Percentiles rank a stretch among this genome's conserved stretches.
phyloP scores from a whole-genome alignment of 2,888 invertebrate species.

The Heliconius hortense region DNA sequence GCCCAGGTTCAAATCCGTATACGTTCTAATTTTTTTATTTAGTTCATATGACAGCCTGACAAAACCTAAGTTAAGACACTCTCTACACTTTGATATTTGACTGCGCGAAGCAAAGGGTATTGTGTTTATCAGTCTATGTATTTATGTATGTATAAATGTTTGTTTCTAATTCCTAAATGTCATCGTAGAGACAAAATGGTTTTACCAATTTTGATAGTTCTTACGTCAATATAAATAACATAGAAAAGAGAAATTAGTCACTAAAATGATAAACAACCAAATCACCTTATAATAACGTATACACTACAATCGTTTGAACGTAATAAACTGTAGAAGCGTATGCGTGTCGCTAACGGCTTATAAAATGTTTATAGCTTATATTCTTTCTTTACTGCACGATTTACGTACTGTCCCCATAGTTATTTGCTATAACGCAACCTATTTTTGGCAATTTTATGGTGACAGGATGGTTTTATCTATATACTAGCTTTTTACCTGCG shows the following conservation, averaged over 20 bases:
- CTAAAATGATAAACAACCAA: neutral
- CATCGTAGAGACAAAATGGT: too few species aligned
- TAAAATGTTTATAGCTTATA: conserved; percentile 63
- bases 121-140: neutral
- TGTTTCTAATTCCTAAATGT: too few species aligned
- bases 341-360: conserved; percentile 58
- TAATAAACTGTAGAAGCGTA: conserved; percentile 48
- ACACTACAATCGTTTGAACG: neutral
- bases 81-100: neutral
- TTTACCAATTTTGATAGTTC: neutral
- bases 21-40: neutral
- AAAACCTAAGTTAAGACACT: neutral
- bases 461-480: conserved; percentile 31
- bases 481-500: neutral
- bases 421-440: conserved; percentile 44
- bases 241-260: neutral
- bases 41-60: neutral
- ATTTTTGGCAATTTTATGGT: conserved; percentile 42
- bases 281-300: neutral
- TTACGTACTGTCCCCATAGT: conserved; percentile 51
- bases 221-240: neutral
- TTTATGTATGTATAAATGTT: too few species aligned
- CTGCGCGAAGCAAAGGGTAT: neutral
- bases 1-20: neutral
- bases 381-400: conserved; percentile 55